Evolutionary conservation across 35 echinoderm and acorn worm species (phyloP).

Genomic region (Lytechinus variegatus): DNA sequence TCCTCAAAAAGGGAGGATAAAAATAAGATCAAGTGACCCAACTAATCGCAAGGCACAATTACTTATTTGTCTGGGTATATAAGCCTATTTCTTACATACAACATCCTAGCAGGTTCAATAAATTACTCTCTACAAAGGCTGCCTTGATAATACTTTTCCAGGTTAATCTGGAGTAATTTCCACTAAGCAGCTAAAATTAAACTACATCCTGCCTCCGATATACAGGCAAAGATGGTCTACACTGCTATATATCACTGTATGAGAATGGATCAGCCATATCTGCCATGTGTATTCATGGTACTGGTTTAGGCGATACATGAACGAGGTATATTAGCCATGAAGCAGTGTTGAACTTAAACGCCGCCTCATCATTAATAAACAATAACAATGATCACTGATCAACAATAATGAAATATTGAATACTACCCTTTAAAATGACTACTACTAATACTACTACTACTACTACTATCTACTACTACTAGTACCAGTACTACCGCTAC

Average conservation of each 20-base stretch:
- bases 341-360: neutral
- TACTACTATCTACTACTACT: too few species aligned
- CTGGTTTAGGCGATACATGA: neutral
- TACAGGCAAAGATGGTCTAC: neutral
- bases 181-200: conserved; percentile 45
- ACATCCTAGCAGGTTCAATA: neutral
- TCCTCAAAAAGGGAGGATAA: neutral
- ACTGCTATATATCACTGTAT: neutral
- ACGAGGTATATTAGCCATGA: neutral
- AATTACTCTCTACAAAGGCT: neutral
- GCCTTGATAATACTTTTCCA: conserved; percentile 22
- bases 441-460: too few species aligned
- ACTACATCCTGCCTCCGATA: neutral
- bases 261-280: too few species aligned
- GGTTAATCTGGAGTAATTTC: conserved; percentile 39
- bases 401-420: too few species aligned
- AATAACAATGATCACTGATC: too few species aligned
- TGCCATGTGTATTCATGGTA: too few species aligned
- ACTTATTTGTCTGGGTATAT: neutral
- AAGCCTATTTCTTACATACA: neutral
- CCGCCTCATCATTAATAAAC: neutral
- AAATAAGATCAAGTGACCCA: neutral
- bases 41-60: neutral
- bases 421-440: too few species aligned
- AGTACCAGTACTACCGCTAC: too few species aligned